A percentile compares a stretch with the other conserved stretches of the same genome.
phyloP scores from a whole-genome alignment of 2,113 vertebrate species.

The Kryptolebias marmoratus region DNA sequence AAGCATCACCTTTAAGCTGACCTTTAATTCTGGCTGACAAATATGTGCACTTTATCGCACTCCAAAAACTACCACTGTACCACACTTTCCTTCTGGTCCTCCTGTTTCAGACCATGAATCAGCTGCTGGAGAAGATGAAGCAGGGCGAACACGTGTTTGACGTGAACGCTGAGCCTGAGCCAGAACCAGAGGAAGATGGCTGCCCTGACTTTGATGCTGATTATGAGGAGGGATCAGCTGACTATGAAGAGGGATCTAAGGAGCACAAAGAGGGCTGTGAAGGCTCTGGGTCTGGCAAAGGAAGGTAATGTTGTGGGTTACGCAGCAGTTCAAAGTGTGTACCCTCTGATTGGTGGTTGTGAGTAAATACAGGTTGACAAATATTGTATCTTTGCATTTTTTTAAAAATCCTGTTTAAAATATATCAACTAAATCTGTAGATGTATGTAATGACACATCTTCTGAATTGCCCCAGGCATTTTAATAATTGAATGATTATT shows the following conservation, averaged over 20 bases:
- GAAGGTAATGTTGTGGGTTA: conserved; percentile 60
- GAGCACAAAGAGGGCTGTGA: conserved; percentile 75
- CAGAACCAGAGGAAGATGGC: conserved; percentile 64
- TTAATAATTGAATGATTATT: neutral
- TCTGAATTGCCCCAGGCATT: neutral
- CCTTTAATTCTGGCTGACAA: neutral
- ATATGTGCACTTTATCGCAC: neutral
- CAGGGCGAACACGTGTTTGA: conserved; percentile 89
- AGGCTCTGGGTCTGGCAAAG: conserved; percentile 57
- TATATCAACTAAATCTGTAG: too few species aligned
- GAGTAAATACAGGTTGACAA: too few species aligned
- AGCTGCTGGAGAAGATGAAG: conserved; percentile 89
- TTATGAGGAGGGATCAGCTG: conserved; percentile 62
- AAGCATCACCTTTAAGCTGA: neutral
- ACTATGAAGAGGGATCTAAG: conserved; percentile 63
- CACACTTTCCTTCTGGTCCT: neutral
- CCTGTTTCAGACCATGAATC: conserved; percentile 83
- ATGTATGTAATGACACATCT: neutral
- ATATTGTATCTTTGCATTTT: too few species aligned
- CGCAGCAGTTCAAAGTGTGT: neutral
- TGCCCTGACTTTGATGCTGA: conserved; percentile 81
- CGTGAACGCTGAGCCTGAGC: conserved; percentile 78
- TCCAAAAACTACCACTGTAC: neutral
- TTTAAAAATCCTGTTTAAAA: too few species aligned
- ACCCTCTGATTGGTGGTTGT: too few species aligned